Conservation (phyloP, 2,797 vertebrate species). For the Dicrostonyx torquatus region DNA sequence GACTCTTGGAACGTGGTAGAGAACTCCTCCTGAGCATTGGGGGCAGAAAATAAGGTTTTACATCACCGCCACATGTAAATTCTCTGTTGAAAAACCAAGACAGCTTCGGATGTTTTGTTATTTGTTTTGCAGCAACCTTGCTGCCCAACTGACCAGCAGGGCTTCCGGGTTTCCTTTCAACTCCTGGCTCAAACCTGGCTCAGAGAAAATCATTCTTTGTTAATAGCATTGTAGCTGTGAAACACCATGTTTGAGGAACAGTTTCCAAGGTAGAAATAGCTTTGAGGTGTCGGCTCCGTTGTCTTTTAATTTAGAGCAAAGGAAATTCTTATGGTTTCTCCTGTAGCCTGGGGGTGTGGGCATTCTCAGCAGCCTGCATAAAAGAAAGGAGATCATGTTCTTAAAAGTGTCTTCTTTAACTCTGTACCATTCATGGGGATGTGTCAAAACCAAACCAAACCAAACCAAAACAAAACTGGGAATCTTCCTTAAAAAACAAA, state of each 20-base stretch:
- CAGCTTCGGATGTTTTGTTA: neutral
- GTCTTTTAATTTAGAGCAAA: slow-evolving; percentile 76
- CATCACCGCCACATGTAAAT: slow-evolving; percentile 12
- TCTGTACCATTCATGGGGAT: slow-evolving; percentile 60
- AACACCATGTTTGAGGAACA: slow-evolving; percentile 61
- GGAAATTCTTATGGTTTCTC: slow-evolving; percentile 68
- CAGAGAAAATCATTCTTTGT: slow-evolving; percentile 73
- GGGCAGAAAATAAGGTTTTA: slow-evolving; percentile 35
- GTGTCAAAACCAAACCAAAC: slow-evolving; percentile 48
- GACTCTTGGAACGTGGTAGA: neutral
- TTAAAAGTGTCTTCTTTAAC: slow-evolving; percentile 73
- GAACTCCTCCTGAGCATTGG: neutral
- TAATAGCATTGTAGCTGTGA: slow-evolving; percentile 70
- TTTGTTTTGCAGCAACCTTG: neutral
- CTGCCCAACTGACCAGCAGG: slow-evolving; percentile 45
- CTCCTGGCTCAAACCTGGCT: neutral
- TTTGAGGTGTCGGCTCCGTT: slow-evolving; percentile 67
- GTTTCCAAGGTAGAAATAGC: slow-evolving; percentile 72
- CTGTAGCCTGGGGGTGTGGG: slow-evolving; percentile 71
- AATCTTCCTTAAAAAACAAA: slow-evolving; percentile 54
- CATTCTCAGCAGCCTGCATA: slow-evolving; percentile 70
- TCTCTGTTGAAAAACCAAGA: slow-evolving; percentile 28
- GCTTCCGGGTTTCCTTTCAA: slow-evolving; percentile 58
- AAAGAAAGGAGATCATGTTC: slow-evolving; percentile 74
- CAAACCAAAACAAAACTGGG: neutral